Percentiles rank a stretch among this genome's conserved stretches.
These are phyloP conservation scores for Ascidia mentula DNA, from an alignment of 23 tunicate species.

Conservation along the genomic window DNA sequence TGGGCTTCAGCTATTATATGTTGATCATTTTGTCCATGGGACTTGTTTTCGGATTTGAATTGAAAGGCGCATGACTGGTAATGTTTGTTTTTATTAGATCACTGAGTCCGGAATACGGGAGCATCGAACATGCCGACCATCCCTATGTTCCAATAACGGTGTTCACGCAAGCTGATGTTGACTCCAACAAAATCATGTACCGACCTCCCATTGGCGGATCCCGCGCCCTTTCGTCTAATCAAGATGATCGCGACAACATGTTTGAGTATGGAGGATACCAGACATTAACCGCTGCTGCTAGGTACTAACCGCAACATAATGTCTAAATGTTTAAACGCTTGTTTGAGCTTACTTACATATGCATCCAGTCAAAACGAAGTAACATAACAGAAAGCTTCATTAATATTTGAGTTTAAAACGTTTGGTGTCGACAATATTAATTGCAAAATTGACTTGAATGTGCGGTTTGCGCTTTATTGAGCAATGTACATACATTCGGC, in stretches of 20 bases:
- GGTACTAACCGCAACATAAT: slow-evolving; percentile 27
- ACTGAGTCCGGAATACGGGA: slow-evolving; percentile 54
- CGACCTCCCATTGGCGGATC: slow-evolving; percentile 64
- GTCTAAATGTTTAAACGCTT: too few relatives aligned
- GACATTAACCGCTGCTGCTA: slow-evolving; percentile 13
- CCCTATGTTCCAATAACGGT: slow-evolving; percentile 83
- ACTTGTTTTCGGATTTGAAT: too few relatives aligned
- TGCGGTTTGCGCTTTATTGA: too few relatives aligned
- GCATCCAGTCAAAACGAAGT: too few relatives aligned
- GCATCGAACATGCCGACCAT: slow-evolving; percentile 76
- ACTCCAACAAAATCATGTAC: slow-evolving; percentile 89
- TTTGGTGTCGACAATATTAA: too few relatives aligned
- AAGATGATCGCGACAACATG: not conserved
- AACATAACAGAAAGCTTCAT: too few relatives aligned
- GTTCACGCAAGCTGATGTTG: slow-evolving; percentile 87
- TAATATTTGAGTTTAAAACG: too few relatives aligned
- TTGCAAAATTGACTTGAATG: too few relatives aligned
- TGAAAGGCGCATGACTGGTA: not conserved
- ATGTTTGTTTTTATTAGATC: slow-evolving; percentile 43
- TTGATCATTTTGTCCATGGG: too few relatives aligned
- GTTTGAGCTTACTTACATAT: too few relatives aligned
- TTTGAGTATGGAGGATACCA: slow-evolving; percentile 25
- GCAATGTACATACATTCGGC: too few relatives aligned
- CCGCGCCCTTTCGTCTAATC: not conserved
- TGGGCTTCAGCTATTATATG: too few relatives aligned